Percentiles rank a stretch among this genome's conserved stretches.
These are phyloP conservation scores for Dolichoris vasculosae DNA, from an alignment of 1,140 invertebrate genomes.

Conservation along the genomic window DNA sequence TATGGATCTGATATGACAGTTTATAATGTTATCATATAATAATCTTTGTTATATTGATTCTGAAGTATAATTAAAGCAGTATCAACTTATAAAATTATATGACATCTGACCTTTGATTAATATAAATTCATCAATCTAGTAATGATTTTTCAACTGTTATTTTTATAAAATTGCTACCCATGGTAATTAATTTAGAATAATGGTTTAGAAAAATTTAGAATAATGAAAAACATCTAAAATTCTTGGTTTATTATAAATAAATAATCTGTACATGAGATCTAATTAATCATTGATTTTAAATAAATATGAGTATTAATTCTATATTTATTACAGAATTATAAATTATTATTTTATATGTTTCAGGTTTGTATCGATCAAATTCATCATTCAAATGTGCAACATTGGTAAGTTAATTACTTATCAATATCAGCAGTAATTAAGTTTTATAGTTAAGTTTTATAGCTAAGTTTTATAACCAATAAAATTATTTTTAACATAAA, in stretches of 20 bases:
- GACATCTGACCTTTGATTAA: too few species aligned
- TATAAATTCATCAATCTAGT: too few species aligned
- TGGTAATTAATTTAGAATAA: too few species aligned
- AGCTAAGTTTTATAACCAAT: too few species aligned
- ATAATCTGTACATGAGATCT: too few species aligned
- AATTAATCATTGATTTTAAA: background rate
- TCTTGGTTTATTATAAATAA: too few species aligned
- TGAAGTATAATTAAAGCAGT: too few species aligned
- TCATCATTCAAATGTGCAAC: background rate
- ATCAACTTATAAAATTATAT: too few species aligned
- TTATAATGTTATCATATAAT: background rate
- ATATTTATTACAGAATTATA: background rate
- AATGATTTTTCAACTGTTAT: too few species aligned
- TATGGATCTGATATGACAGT: background rate
- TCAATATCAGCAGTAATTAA: background rate
- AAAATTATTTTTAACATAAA: background rate
- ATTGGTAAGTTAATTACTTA: constrained; percentile 3
- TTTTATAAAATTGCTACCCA: too few species aligned
- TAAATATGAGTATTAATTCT: background rate
- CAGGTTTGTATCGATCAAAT: constrained; percentile 6
- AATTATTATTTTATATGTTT: constrained; percentile 5
- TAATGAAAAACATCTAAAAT: too few species aligned
- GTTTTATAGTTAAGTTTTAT: background rate
- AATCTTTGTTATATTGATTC: background rate
- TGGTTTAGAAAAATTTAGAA: too few species aligned